Evolutionary conservation across 2,888 invertebrate genomes (phyloP).

Genomic region (Ichneumon xanthorius): DNA sequence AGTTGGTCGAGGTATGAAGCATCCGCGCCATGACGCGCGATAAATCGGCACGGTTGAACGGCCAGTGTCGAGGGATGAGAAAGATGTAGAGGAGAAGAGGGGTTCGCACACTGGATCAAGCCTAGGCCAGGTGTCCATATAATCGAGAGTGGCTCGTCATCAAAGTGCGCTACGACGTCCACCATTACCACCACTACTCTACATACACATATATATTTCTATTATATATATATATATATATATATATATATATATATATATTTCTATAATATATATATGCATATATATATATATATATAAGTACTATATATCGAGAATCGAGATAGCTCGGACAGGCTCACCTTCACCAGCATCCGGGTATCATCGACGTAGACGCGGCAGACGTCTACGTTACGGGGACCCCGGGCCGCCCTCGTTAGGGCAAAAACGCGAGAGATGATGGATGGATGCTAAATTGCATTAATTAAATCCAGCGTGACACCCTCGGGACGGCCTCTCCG

Average conservation of each 20-base stretch:
- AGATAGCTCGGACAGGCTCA: conserved; percentile 9
- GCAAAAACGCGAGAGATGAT: conserved; percentile 84
- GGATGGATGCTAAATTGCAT: conserved; percentile 85
- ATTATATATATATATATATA: conserved; percentile 15
- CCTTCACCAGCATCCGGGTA: conserved; percentile 50
- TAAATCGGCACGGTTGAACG: conserved; percentile 53
- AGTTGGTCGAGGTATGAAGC: conserved; percentile 16
- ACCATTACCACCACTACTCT: conserved; percentile 53
- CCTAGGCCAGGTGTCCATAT: conserved; percentile 79
- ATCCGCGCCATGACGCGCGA: conserved; percentile 53
- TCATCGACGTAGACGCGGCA: conserved; percentile 57
- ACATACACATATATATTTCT: background rate
- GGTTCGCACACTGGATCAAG: conserved; percentile 20
- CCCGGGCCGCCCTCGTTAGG: conserved; percentile 80
- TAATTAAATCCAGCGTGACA: conserved; percentile 84
- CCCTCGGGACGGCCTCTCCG: conserved; percentile 71
- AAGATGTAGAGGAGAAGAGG: conserved; percentile 31
- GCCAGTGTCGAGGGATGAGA: conserved; percentile 52
- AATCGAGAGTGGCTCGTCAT: conserved; percentile 79
- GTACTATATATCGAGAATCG: background rate
- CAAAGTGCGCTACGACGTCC: conserved; percentile 77
- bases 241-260: conserved; percentile 1
- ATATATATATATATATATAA: too few species aligned
- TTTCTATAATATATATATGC: background rate
- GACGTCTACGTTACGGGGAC: conserved; percentile 33